Evolutionary conservation across 2,888 invertebrate genomes (phyloP).

Genomic region (Julus scandinavius): DNA sequence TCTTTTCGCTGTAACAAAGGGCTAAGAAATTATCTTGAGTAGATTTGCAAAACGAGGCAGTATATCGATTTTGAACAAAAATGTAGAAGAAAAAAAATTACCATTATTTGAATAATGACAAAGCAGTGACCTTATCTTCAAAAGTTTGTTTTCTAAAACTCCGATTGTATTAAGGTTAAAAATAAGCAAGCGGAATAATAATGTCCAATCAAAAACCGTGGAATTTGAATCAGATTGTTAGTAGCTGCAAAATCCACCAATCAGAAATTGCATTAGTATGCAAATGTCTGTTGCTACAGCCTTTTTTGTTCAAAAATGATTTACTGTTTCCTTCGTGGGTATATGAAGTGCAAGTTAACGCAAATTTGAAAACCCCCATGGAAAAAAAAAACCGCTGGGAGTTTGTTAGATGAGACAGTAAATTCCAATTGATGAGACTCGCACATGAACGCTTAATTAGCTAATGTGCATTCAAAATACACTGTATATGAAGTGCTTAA

Average conservation of each 20-base stretch:
- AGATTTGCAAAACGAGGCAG: neutral
- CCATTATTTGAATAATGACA: slow-evolving; percentile 9
- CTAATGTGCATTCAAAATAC: neutral
- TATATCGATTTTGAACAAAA: neutral
- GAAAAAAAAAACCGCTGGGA: too few species aligned
- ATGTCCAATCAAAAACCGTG: neutral
- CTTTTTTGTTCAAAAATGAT: too few species aligned
- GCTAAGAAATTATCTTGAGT: neutral
- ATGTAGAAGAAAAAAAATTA: neutral
- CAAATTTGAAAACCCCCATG: too few species aligned
- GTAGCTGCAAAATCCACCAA: neutral
- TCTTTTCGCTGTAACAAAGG: neutral
- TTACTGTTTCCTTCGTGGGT: too few species aligned
- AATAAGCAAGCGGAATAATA: neutral
- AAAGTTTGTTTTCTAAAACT: neutral
- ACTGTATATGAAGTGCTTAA: neutral
- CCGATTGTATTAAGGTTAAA: neutral
- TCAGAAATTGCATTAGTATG: neutral
- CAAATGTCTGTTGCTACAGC: neutral
- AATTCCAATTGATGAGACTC: too few species aligned
- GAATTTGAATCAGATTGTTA: neutral
- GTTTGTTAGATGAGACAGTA: too few species aligned
- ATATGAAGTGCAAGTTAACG: too few species aligned
- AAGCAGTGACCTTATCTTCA: neutral
- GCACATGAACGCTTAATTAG: neutral